Evolutionary conservation across 2,797 vertebrate species (phyloP).

Genomic region (Phaenicophaeus curvirostris): DNA sequence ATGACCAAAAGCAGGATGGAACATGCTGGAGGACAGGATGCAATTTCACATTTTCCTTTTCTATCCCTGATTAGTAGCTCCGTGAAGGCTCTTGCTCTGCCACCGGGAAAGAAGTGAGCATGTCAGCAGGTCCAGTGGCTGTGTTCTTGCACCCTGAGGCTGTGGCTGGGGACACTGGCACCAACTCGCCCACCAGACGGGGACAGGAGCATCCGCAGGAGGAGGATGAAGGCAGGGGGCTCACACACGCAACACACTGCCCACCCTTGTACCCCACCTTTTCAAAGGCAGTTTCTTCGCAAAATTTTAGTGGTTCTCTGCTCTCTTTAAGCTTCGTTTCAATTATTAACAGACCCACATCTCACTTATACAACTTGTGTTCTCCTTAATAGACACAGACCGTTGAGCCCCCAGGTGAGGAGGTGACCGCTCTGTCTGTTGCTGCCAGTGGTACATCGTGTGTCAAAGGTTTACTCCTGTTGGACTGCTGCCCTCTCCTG

Average conservation of each 20-base stretch:
- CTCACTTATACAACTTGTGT: neutral
- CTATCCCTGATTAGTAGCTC: neutral
- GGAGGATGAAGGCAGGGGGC: neutral
- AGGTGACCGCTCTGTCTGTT: neutral
- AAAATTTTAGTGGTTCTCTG: neutral
- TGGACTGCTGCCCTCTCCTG: neutral
- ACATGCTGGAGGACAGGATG: neutral
- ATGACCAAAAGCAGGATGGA: neutral
- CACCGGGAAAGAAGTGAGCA: rapidly evolving
- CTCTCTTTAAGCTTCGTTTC: neutral
- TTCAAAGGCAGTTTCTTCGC: neutral
- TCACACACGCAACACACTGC: too few relatives aligned
- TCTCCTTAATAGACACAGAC: neutral
- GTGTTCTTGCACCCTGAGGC: too few relatives aligned
- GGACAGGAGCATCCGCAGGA: neutral
- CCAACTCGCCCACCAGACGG: rapidly evolving
- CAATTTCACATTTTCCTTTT: neutral
- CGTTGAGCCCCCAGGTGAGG: neutral
- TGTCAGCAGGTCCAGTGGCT: neutral
- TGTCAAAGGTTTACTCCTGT: neutral
- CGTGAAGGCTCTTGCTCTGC: neutral
- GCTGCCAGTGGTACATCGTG: neutral
- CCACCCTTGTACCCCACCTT: neutral
- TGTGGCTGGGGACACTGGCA: neutral
- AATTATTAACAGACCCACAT: neutral